phyloP scores from a whole-genome alignment of 2,113 vertebrate species.

The Corythaixoides concolor region DNA sequence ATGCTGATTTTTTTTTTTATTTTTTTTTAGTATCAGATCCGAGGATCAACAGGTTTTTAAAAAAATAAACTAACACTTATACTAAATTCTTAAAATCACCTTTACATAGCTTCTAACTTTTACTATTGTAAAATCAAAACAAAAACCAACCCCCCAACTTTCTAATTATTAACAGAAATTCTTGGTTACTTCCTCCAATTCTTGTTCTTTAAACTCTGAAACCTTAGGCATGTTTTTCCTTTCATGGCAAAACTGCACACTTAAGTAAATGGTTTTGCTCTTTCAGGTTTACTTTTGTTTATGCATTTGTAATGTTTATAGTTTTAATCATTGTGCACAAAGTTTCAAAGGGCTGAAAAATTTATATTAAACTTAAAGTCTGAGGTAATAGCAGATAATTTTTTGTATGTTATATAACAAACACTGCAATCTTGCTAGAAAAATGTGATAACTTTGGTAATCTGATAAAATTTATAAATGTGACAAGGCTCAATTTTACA shows the following conservation, averaged over 20 bases:
- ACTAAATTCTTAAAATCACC: background rate
- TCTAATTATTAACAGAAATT: background rate
- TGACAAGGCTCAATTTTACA: background rate
- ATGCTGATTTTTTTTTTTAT: background rate
- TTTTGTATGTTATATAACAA: background rate
- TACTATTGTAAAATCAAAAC: background rate
- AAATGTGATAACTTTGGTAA: background rate
- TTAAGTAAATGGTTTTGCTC: background rate
- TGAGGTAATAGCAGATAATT: background rate
- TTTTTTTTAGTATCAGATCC: background rate
- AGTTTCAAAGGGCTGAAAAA: background rate
- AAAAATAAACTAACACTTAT: no score
- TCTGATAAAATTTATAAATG: slow-evolving; percentile 12
- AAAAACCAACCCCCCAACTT: background rate
- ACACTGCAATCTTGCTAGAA: background rate
- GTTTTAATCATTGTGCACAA: background rate
- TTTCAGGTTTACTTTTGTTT: background rate
- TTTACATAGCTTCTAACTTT: background rate
- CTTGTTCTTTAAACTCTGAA: background rate
- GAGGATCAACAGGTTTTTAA: background rate
- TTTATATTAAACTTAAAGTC: background rate
- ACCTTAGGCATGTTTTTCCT: background rate
- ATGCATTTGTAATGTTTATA: background rate
- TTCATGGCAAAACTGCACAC: background rate
- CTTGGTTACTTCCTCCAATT: background rate